Percentiles rank a stretch among this genome's conserved stretches.
Conservation (phyloP, 2,888 invertebrate genomes). For the Ceratothoa steindachneri region DNA sequence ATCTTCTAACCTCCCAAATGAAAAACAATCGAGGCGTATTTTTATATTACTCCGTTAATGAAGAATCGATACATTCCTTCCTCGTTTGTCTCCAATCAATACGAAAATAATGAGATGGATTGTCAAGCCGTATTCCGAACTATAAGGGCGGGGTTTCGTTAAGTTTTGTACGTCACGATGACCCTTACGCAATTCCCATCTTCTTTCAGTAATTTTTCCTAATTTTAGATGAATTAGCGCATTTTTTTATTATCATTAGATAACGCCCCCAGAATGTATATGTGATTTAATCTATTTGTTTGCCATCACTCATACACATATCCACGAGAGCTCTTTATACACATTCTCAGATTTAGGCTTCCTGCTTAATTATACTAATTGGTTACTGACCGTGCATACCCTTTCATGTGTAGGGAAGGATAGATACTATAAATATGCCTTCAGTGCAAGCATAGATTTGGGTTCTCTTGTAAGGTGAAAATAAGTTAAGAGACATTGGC, state of each 20-base stretch:
- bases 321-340: no score
- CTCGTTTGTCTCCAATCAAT: slow-evolving; percentile 7
- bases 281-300: no score
- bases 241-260: background rate
- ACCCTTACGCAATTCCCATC: background rate
- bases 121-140: background rate
- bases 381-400: no score
- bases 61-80: slow-evolving; percentile 6
- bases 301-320: no score
- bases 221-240: background rate
- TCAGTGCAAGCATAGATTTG: no score
- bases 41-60: slow-evolving; percentile 3
- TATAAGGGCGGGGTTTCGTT: background rate
- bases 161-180: background rate
- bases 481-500: no score
- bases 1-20: background rate
- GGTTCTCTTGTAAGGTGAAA: no score
- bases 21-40: background rate
- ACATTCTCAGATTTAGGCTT: no score
- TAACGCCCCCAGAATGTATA: background rate
- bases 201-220: background rate
- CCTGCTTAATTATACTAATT: no score
- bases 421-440: no score
- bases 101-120: background rate
- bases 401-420: no score